A percentile compares a stretch with the other conserved stretches of the same genome.
Conservation (phyloP, 2,797 vertebrate genomes). For the Lindbergichthys nudifrons region DNA sequence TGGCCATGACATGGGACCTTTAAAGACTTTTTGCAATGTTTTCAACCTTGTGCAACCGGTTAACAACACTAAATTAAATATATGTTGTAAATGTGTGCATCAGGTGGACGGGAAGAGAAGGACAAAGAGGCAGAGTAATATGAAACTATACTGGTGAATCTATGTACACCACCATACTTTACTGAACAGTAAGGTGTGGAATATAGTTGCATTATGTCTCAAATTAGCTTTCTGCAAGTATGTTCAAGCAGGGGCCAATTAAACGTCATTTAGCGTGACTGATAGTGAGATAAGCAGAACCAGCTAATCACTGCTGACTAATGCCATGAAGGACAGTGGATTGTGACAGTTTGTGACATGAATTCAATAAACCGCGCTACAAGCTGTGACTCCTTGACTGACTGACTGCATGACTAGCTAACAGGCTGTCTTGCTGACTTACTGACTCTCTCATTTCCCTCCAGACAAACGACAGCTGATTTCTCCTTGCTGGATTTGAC, state of each 20-base stretch:
- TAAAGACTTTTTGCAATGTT: too few relatives aligned
- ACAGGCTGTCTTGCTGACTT: background rate
- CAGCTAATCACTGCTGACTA: background rate
- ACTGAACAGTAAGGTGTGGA: too few relatives aligned
- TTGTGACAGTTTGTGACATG: background rate
- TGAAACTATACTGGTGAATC: too few relatives aligned
- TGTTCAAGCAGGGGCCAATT: too few relatives aligned
- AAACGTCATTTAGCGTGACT: background rate
- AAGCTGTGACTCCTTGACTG: background rate
- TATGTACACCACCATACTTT: too few relatives aligned
- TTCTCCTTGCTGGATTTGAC: slow-evolving; percentile 39
- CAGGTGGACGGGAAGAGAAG: too few relatives aligned
- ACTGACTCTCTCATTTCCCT: slow-evolving; percentile 24
- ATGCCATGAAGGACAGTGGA: background rate
- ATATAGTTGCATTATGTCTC: too few relatives aligned
- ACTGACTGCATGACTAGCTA: background rate
- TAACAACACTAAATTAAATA: too few relatives aligned
- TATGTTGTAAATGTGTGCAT: too few relatives aligned
- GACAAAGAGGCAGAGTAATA: too few relatives aligned
- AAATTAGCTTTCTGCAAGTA: background rate
- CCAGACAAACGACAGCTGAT: slow-evolving; percentile 36
- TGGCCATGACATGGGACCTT: too few relatives aligned
- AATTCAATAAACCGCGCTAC: background rate
- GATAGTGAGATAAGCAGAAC: background rate
- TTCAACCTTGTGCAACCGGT: too few relatives aligned